These are phyloP conservation scores for Drosophila maculinotata DNA, from an alignment of 2,888 invertebrate genomes.

Conservation along the genomic window DNA sequence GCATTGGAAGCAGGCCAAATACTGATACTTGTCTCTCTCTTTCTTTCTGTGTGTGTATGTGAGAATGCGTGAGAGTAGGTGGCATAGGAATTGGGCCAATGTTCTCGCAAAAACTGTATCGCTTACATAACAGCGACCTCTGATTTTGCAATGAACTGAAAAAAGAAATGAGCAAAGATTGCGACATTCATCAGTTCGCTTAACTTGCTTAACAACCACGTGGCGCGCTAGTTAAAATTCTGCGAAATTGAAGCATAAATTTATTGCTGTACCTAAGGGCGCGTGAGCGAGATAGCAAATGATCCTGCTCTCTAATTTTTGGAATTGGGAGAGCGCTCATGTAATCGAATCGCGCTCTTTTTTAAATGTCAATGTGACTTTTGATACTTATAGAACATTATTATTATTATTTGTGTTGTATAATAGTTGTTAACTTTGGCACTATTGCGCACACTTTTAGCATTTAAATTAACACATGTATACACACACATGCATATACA, in stretches of 20 bases:
- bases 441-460: conserved; percentile 21
- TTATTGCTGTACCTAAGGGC: conserved; percentile 9
- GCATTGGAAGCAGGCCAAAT: conserved; percentile 72
- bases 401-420: conserved; percentile 10
- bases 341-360: conserved; percentile 61
- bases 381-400: conserved; percentile 3
- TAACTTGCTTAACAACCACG: conserved; percentile 68
- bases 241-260: conserved; percentile 33
- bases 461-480: conserved; percentile 11
- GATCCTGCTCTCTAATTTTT: conserved; percentile 30
- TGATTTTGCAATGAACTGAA: conserved; percentile 12
- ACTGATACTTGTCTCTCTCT: no score
- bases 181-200: conserved; percentile 11
- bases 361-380: conserved; percentile 67
- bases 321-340: conserved; percentile 48
- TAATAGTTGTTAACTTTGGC: conserved; percentile 31
- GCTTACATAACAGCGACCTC: conserved; percentile 65
- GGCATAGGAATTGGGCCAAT: conserved; percentile 46
- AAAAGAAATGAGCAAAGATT: conserved; percentile 16
- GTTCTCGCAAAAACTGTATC: conserved; percentile 24
- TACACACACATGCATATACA: conserved; percentile 18
- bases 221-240: conserved; percentile 57
- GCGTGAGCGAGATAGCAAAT: conserved; percentile 23
- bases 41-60: background rate
- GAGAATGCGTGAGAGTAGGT: conserved; percentile 27